Conservation (phyloP, 2,888 invertebrate species). For the Elegia similella region DNA sequence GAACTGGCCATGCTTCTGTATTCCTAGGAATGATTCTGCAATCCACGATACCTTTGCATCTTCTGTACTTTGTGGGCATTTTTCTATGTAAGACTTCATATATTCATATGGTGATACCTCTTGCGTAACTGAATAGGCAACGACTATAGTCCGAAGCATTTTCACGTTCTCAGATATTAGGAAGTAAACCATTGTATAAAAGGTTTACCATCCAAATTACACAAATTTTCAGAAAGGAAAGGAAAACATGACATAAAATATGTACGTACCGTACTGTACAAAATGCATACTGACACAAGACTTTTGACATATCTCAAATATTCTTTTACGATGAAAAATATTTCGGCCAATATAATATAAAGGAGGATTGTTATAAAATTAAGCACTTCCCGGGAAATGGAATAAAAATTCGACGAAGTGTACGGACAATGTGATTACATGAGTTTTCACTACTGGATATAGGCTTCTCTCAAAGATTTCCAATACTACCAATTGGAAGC, state of each 20-base stretch:
- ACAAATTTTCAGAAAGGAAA: constrained; percentile 39
- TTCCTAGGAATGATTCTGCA: constrained; percentile 59
- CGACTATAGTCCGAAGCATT: constrained; percentile 57
- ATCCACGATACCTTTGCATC: constrained; percentile 66
- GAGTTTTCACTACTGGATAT: too few relatives aligned
- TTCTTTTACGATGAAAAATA: not conserved
- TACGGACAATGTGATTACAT: too few relatives aligned
- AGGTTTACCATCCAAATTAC: constrained; percentile 29
- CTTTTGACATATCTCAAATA: not conserved
- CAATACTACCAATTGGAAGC: too few relatives aligned
- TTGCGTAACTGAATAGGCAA: constrained; percentile 45
- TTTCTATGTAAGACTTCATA: constrained; percentile 62
- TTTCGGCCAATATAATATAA: not conserved
- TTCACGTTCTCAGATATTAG: constrained; percentile 66
- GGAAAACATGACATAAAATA: constrained; percentile 43
- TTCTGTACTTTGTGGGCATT: constrained; percentile 55
- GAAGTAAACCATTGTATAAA: constrained; percentile 65
- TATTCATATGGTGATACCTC: constrained; percentile 64
- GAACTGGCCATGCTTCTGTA: constrained; percentile 57
- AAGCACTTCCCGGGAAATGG: too few relatives aligned
- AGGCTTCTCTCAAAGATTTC: too few relatives aligned
- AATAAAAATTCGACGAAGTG: too few relatives aligned
- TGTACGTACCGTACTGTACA: constrained; percentile 12
- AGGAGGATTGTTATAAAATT: not conserved
- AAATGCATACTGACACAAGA: constrained; percentile 30